These are phyloP conservation scores for Acromyrmex echinatior DNA, from an alignment of 1,140 invertebrate genomes.

Conservation along the genomic window DNA sequence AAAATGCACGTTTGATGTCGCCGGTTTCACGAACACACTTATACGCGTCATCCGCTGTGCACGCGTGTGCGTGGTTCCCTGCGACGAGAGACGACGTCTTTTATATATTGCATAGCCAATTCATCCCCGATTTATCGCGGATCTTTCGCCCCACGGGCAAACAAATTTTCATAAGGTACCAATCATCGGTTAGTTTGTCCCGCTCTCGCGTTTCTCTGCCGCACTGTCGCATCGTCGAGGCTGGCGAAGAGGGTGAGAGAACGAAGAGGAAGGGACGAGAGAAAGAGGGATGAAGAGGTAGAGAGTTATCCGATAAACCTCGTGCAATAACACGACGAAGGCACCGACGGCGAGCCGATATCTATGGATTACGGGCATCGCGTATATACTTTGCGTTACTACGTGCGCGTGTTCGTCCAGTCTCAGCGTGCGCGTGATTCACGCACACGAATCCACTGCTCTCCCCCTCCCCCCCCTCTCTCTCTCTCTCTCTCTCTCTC, in stretches of 20 bases:
- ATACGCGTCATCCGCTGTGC: neutral
- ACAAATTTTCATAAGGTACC: constrained; percentile 72
- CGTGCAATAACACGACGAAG: constrained; percentile 69
- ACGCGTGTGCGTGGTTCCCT: neutral
- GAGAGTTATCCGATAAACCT: constrained; percentile 71
- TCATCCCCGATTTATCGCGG: constrained; percentile 41
- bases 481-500: neutral
- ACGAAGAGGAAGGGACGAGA: neutral
- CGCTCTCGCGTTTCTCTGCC: constrained; percentile 9
- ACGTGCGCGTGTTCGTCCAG: constrained; percentile 27
- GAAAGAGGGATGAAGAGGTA: neutral
- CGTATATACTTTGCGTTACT: constrained; percentile 63
- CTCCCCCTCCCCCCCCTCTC: neutral
- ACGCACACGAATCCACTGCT: neutral
- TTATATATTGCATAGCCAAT: constrained; percentile 52
- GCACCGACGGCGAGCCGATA: constrained; percentile 74
- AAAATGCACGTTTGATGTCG: constrained; percentile 31
- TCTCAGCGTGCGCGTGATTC: constrained; percentile 15
- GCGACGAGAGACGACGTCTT: neutral
- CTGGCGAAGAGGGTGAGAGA: neutral
- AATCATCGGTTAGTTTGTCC: constrained; percentile 69
- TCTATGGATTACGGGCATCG: constrained; percentile 67
- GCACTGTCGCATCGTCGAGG: neutral
- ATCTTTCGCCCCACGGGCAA: constrained; percentile 53
- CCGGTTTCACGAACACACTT: neutral